These are phyloP conservation scores for Galago senegalensis DNA, from an alignment of 2,797 vertebrate species.

Conservation along the genomic window DNA sequence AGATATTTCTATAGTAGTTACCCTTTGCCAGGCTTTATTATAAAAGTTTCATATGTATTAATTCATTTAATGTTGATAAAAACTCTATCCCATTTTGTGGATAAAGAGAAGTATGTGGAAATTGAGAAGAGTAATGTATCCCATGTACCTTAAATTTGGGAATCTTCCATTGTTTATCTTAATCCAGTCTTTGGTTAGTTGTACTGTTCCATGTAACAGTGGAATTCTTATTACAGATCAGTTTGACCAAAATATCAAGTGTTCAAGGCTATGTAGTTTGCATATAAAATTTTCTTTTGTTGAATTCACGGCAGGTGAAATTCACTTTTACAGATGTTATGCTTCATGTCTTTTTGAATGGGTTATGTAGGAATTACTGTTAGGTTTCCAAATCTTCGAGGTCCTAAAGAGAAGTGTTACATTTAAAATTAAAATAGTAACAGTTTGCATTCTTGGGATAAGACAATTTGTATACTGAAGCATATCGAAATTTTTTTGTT, in stretches of 20 bases:
- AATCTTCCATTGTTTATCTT: constrained; percentile 36
- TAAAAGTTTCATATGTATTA: constrained; percentile 33
- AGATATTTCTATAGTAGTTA: constrained; percentile 43
- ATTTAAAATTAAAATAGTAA: constrained; percentile 65
- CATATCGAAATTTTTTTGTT: neutral
- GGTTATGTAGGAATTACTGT: constrained; percentile 50
- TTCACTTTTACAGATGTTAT: constrained; percentile 59
- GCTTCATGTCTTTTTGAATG: constrained; percentile 32
- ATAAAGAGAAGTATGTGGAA: neutral
- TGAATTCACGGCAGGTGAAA: constrained; percentile 47
- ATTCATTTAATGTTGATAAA: constrained; percentile 32
- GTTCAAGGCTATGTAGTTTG: neutral
- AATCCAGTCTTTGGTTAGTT: constrained; percentile 23
- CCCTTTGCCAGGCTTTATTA: neutral
- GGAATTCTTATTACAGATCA: constrained; percentile 54
- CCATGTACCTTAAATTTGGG: neutral
- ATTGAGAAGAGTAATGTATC: neutral
- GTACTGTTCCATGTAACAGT: constrained; percentile 19
- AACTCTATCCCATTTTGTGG: neutral
- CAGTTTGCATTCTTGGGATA: constrained; percentile 31
- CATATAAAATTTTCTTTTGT: constrained; percentile 64
- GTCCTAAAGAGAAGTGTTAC: constrained; percentile 52
- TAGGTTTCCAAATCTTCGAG: constrained; percentile 43
- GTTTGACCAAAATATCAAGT: constrained; percentile 32
- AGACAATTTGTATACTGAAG: constrained; percentile 52